Evolutionary conservation across 2,888 invertebrate genomes (phyloP), one percentile per base, ranked within the genome.

Genomic region (Drosophila kambysellisi): DNA sequence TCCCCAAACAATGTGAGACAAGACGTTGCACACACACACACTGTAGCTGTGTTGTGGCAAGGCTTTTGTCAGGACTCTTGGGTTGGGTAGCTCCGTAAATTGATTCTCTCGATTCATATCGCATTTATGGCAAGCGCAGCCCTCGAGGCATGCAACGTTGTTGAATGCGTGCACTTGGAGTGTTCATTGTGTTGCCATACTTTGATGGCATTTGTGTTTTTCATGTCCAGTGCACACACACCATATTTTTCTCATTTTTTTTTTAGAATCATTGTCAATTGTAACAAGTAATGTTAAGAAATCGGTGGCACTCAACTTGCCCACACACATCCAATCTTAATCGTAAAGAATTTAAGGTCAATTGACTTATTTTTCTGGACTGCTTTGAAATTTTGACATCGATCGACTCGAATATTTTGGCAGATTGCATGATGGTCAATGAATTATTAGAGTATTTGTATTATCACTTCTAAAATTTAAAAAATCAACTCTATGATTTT

Each of bases 81-180:
- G 37, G 17, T 41, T 9, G 52, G 59, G 62, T n/a, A 51, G 58
- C 58, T 37, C 33, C 46, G 68, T 59, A 76, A 83, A 86, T 86
- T 83, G 83, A 79, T 79, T 81, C 81, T 65, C 76, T 71, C 71
- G 81, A 86, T 73, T 83, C 76, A 76, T 83, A 81, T 83, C 81
- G 72, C 73, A 74, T 74, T 79, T 81, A 76, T 76, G 67, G 72
- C 48, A 56, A 58, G 39, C 50, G 48, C 32, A 51, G 48, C 46
- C 56, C 69, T 61, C 53, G 56, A 59, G 76, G 70, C 37, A 29
- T 39, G 70, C 39, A 30, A 15, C 29, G 30, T 17, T 39, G 35
- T 25, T 67, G 48, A 54, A 46, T 35, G 32, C 39, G 11, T 17
- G 33, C 30, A 35, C 6, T 35, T 56, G 7, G 9, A 29, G 3